A percentile compares a stretch with the other conserved stretches of the same genome.
Conservation (phyloP, 2,797 vertebrate genomes). For the Arrhamphus sclerolepis region DNA sequence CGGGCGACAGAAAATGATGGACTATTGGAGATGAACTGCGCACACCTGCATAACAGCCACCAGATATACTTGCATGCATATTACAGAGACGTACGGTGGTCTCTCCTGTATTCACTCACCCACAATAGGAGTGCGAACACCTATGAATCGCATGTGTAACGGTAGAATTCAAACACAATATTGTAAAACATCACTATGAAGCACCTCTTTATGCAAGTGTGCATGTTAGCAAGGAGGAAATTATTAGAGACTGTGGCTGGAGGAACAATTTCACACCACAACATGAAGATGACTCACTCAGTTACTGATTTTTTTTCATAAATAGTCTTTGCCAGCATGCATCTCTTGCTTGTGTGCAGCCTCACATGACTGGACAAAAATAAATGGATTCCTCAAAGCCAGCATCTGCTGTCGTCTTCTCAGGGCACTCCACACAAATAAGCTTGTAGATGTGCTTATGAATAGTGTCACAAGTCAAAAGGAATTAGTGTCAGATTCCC, state of each 20-base stretch:
- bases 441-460: too few relatives aligned
- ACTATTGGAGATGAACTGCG: slow-evolving; percentile 6
- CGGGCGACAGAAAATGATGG: slow-evolving; percentile 2
- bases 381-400: background rate
- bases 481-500: too few relatives aligned
- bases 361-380: slow-evolving; percentile 1
- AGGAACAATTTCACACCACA: too few relatives aligned
- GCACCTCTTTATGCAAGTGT: background rate
- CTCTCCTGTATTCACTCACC: background rate
- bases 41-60: slow-evolving; percentile 29
- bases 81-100: background rate
- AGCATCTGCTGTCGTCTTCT: slow-evolving; percentile 2
- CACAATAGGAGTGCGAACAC: too few relatives aligned
- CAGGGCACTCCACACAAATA: too few relatives aligned
- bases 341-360: background rate
- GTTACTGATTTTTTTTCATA: background rate
- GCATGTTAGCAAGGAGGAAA: too few relatives aligned
- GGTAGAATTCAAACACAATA: too few relatives aligned
- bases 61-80: background rate
- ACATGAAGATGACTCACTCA: too few relatives aligned
- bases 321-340: background rate
- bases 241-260: too few relatives aligned
- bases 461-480: too few relatives aligned
- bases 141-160: too few relatives aligned
- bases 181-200: background rate